These are phyloP conservation scores for Xestia ashworthii DNA, from an alignment of 2,888 invertebrate genomes.

Conservation along the genomic window DNA sequence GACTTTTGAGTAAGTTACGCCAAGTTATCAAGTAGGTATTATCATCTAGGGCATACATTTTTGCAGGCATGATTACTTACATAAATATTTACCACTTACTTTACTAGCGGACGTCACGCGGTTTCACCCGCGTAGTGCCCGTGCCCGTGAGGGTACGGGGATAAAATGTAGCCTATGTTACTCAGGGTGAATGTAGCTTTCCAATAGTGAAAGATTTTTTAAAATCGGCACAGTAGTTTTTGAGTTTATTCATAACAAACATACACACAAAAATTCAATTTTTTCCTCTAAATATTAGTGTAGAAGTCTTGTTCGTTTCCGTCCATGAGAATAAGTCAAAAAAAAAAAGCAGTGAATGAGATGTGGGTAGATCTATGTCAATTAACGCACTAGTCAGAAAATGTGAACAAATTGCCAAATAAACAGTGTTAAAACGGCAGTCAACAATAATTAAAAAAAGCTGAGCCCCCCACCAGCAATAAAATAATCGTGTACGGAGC, in stretches of 20 bases:
- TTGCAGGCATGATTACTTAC: background rate
- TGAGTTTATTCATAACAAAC: no score
- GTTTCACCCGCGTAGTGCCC: no score
- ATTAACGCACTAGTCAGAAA: background rate
- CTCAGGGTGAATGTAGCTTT: no score
- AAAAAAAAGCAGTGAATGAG: background rate
- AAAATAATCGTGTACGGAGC: conserved; percentile 77
- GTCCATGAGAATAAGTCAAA: background rate
- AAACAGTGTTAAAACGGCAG: conserved; percentile 27
- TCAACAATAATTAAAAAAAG: conserved; percentile 69
- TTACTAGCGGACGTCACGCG: no score
- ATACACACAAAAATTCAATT: no score
- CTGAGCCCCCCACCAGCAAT: conserved; percentile 79
- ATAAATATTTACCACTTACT: no score
- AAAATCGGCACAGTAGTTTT: no score
- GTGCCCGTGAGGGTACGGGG: no score
- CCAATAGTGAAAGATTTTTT: no score
- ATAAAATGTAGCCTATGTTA: no score
- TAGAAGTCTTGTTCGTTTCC: no score
- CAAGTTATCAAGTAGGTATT: background rate
- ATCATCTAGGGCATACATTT: conserved; percentile 7
- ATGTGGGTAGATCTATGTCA: conserved; percentile 42
- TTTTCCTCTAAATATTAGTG: no score
- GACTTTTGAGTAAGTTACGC: background rate
- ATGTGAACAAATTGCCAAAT: background rate